Conservation (phyloP, 53 echinoderm and acorn worm species). For the Luidia sarsii region DNA sequence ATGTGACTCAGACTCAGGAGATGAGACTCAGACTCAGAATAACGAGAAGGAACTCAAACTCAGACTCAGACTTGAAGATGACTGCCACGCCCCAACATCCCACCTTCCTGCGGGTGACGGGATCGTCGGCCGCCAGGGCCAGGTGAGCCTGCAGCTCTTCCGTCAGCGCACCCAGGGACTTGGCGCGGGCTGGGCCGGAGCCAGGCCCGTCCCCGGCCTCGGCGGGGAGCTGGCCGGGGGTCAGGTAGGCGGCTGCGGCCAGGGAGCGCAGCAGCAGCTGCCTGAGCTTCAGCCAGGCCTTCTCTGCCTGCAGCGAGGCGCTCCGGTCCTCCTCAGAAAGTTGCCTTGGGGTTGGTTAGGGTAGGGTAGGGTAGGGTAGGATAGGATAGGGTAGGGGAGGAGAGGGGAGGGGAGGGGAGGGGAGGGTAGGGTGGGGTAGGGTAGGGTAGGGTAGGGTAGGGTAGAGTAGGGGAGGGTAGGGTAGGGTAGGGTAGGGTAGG, state of each 20-base stretch:
- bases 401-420: too few species aligned
- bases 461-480: too few species aligned
- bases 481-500: too few species aligned
- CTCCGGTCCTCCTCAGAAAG: conserved; percentile 57
- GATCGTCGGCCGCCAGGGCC: conserved; percentile 59
- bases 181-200: conserved; percentile 42
- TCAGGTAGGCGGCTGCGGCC: conserved; percentile 73
- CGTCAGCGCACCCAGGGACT: conserved; percentile 55
- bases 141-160: conserved; percentile 55
- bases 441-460: too few species aligned
- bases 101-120: conserved; percentile 64
- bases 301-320: conserved; percentile 66
- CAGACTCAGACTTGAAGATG: too few species aligned
- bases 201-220: conserved; percentile 57
- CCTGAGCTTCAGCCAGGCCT: conserved; percentile 73
- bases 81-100: too few species aligned
- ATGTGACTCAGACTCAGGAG: too few species aligned
- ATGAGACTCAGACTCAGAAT: too few species aligned
- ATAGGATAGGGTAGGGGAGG: too few species aligned
- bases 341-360: conserved; percentile 74
- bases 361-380: too few species aligned
- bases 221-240: conserved; percentile 47
- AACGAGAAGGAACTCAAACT: too few species aligned
- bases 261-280: conserved; percentile 65
- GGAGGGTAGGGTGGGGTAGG: too few species aligned